Percentiles rank a stretch among this genome's conserved stretches.
Conservation (phyloP, 2,888 invertebrate species). For the Steinernema scapterisci region DNA sequence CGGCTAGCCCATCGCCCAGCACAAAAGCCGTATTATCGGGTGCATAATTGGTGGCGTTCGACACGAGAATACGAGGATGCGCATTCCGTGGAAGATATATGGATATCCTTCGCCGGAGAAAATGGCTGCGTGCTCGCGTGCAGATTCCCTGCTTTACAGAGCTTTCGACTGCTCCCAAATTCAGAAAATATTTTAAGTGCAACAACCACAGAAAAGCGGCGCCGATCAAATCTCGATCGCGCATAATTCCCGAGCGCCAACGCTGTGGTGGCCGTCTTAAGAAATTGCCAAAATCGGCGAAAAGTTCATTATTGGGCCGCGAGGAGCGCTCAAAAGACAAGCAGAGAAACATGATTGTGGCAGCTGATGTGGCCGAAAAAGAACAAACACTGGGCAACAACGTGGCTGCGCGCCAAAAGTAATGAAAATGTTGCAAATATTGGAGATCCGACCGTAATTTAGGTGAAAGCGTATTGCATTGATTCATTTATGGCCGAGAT, state of each 20-base stretch:
- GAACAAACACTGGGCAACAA: conserved; percentile 4
- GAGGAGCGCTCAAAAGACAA: neutral
- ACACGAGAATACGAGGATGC: conserved; percentile 32
- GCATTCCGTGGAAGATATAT: conserved; percentile 31
- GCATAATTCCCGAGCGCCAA: neutral
- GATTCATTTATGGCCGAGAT: neutral
- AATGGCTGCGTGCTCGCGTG: conserved; percentile 26
- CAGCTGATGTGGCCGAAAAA: conserved; percentile 23
- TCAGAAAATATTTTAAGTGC: neutral
- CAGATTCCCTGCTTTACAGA: neutral
- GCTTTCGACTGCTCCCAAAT: conserved; percentile 1
- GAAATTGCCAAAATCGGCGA: no score
- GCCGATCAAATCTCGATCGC: neutral
- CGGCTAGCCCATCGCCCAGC: conserved; percentile 29
- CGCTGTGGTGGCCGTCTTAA: no score
- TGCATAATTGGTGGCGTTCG: conserved; percentile 32
- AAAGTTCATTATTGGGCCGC: conserved; percentile 5
- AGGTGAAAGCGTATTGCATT: neutral
- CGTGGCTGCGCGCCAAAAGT: neutral
- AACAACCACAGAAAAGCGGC: neutral
- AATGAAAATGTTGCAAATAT: neutral
- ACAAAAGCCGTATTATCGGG: conserved; percentile 32
- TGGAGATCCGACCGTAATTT: no score
- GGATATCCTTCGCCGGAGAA: conserved; percentile 19
- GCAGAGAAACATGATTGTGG: neutral